Conservation (phyloP, 2,888 invertebrate species). For the Embidobia sp. region DNA sequence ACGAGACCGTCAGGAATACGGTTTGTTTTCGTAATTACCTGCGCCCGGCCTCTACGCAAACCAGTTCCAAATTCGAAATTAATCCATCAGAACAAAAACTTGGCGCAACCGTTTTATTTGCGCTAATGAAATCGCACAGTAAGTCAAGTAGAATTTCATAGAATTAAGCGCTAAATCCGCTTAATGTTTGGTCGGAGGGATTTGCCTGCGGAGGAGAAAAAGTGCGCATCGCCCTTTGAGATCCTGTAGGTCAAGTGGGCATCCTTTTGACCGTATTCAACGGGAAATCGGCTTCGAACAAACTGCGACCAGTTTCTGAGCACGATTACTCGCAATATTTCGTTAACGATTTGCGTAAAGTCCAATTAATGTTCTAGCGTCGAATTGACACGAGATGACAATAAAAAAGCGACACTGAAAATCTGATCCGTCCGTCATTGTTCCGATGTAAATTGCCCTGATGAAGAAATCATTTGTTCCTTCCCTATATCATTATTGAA, state of each 20-base stretch:
- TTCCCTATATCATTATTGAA: constrained; percentile 39
- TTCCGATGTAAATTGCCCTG: constrained; percentile 3
- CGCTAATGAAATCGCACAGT: constrained; percentile 10
- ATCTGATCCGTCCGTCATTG: not conserved
- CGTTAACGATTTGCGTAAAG: not conserved
- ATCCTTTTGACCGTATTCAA: constrained; percentile 23
- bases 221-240: not conserved
- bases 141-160: constrained; percentile 21
- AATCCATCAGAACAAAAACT: constrained; percentile 30
- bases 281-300: constrained; percentile 14
- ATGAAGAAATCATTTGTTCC: constrained; percentile 39
- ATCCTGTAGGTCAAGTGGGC: constrained; percentile 28
- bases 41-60: constrained; percentile 23
- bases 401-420: too few species aligned
- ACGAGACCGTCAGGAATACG: constrained; percentile 41
- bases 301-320: constrained; percentile 7
- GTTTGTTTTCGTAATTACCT: constrained; percentile 52
- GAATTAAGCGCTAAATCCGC: constrained; percentile 30
- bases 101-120: constrained; percentile 14
- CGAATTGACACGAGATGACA: too few species aligned
- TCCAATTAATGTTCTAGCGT: too few species aligned
- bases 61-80: constrained; percentile 35
- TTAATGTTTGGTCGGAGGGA: constrained; percentile 22
- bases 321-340: constrained; percentile 5
- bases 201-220: constrained; percentile 9